Percentiles rank a stretch among this genome's conserved stretches.
Evolutionary conservation across 2,113 vertebrate genomes (phyloP).

Genomic region (Harpagus bidentatus): DNA sequence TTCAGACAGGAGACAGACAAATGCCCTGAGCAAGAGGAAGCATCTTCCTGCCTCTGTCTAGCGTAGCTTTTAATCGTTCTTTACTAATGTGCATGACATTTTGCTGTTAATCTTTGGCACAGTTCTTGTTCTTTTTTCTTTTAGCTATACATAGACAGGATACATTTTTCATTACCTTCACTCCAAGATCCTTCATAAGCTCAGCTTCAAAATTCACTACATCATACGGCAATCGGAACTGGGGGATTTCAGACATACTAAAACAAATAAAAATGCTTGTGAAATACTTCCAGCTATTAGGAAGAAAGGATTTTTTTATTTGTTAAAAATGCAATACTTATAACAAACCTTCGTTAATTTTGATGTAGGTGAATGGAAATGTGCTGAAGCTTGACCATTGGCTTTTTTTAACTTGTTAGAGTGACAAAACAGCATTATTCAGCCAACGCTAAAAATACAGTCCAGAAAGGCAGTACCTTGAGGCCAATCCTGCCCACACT

Average conservation of each 20-base stretch:
- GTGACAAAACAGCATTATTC: neutral
- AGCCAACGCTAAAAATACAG: neutral
- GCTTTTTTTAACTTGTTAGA: neutral
- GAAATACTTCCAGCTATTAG: neutral
- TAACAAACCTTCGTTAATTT: neutral
- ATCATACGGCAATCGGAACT: conserved; percentile 87
- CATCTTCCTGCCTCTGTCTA: conserved; percentile 75
- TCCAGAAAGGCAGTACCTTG: neutral
- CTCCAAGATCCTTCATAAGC: conserved; percentile 90
- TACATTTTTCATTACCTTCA: conserved; percentile 82
- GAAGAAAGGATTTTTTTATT: neutral
- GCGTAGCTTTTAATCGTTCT: conserved; percentile 85
- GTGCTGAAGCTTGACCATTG: neutral
- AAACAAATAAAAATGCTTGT: conserved; percentile 2
- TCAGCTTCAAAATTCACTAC: conserved; percentile 88
- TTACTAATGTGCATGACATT: conserved; percentile 85
- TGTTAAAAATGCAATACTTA: neutral
- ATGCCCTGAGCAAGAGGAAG: conserved; percentile 77
- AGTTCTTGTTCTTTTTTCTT: conserved; percentile 57
- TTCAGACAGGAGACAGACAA: conserved; percentile 90
- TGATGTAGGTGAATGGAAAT: neutral
- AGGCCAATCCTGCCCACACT: neutral
- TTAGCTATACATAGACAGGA: conserved; percentile 45
- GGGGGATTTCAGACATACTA: conserved; percentile 88
- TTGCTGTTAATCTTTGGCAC: conserved; percentile 75